Percentiles rank a stretch among this genome's conserved stretches.
Conservation (phyloP, 2,113 vertebrate species). For the Halichoerus grypus region DNA sequence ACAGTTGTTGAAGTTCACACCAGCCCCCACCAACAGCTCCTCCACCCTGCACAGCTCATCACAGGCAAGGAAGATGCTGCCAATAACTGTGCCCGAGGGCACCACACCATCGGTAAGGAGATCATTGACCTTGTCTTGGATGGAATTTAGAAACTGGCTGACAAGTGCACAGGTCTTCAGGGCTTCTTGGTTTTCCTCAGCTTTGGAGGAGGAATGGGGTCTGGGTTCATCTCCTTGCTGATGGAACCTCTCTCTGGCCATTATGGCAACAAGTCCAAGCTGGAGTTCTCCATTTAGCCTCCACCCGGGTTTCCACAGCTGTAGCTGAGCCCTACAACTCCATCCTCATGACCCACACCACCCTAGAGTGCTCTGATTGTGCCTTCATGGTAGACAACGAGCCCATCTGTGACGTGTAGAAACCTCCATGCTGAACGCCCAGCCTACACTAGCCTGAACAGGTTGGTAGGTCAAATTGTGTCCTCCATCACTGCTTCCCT, state of each 20-base stretch:
- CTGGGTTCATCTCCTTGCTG: neutral
- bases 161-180: neutral
- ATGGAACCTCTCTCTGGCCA: neutral
- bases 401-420: neutral
- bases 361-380: neutral
- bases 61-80: neutral
- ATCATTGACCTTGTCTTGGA: neutral
- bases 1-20: neutral
- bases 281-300: neutral
- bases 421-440: neutral
- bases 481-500: neutral
- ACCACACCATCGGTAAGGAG: neutral
- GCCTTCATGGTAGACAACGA: neutral
- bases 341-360: neutral
- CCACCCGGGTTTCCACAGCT: neutral
- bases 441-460: neutral
- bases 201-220: neutral
- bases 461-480: neutral
- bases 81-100: neutral
- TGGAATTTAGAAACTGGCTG: neutral
- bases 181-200: neutral
- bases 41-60: neutral
- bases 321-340: neutral
- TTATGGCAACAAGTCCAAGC: neutral
- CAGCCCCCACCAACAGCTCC: neutral